phyloP scores from a whole-genome alignment of 2,888 invertebrate species.

The Labia minor region DNA sequence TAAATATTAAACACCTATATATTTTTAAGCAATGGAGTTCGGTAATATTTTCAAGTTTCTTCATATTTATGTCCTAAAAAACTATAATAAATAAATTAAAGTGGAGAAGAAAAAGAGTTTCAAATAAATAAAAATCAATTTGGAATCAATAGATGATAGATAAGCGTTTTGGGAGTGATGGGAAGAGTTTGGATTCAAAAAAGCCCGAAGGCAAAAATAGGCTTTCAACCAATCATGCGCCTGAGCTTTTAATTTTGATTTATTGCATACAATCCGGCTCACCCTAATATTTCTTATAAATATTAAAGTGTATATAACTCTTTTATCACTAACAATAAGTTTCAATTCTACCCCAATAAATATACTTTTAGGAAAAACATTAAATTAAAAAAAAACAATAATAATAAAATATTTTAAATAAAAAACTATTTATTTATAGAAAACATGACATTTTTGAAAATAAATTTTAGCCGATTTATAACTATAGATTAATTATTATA shows the following conservation, averaged over 20 bases:
- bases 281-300: background rate
- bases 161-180: background rate
- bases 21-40: background rate
- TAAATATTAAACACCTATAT: no score
- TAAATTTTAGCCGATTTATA: no score
- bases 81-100: background rate
- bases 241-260: conserved; percentile 2
- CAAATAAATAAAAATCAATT: background rate
- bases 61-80: background rate
- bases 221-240: conserved; percentile 1
- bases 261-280: background rate
- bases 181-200: background rate
- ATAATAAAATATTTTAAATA: background rate
- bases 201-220: background rate
- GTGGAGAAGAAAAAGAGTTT: background rate
- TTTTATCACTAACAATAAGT: background rate
- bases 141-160: background rate
- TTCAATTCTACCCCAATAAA: no score
- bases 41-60: background rate
- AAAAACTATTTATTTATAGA: no score
- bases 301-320: background rate
- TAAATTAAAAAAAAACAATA: background rate
- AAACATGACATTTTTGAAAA: no score
- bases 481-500: no score
- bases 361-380: background rate